Evolutionary conservation across 2,113 vertebrate species (phyloP).

Genomic region (Austrofundulus limnaeus): DNA sequence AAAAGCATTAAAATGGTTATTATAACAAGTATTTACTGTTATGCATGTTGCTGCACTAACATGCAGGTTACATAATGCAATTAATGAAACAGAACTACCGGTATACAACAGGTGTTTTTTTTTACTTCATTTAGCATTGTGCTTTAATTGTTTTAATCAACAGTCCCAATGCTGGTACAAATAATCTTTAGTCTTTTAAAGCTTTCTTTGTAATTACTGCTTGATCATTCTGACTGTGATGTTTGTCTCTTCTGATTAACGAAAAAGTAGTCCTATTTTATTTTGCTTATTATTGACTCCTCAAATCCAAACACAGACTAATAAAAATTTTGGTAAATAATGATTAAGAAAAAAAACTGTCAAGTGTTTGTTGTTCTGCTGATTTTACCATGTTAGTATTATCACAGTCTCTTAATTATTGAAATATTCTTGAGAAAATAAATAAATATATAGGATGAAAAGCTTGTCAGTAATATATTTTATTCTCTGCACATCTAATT

Average conservation of each 20-base stretch:
- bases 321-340: constrained; percentile 15
- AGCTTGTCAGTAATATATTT: constrained; percentile 40
- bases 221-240: constrained; percentile 16
- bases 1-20: too few relatives aligned
- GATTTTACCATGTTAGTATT: constrained; percentile 18
- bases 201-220: background rate
- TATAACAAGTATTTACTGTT: too few relatives aligned
- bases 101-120: too few relatives aligned
- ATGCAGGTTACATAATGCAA: too few relatives aligned
- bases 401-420: constrained; percentile 25
- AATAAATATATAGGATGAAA: constrained; percentile 31
- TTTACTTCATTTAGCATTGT: too few relatives aligned
- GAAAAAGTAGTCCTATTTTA: constrained; percentile 15
- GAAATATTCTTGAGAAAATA: constrained; percentile 23
- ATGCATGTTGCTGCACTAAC: too few relatives aligned
- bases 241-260: background rate
- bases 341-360: background rate
- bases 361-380: constrained; percentile 11
- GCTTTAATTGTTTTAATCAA: too few relatives aligned
- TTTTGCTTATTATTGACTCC: background rate
- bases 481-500: constrained; percentile 25
- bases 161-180: background rate
- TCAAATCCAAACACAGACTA: background rate
- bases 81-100: too few relatives aligned
- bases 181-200: background rate